phyloP scores from a whole-genome alignment of 2,888 invertebrate species.

The Anthrax anthrax region DNA sequence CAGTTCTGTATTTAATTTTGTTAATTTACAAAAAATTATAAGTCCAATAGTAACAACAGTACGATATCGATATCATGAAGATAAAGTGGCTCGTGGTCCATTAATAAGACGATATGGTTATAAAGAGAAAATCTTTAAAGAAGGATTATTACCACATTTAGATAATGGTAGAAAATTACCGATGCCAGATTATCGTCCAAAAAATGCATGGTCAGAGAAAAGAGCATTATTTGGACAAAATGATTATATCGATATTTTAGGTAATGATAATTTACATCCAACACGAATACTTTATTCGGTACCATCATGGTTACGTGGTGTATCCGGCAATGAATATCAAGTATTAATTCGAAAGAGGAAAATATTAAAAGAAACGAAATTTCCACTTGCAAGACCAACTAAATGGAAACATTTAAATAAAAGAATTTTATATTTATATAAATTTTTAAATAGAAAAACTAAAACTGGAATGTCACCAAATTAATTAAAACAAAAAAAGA shows the following conservation, averaged over 20 bases:
- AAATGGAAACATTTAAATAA: constrained; percentile 65
- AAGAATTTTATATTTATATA: constrained; percentile 58
- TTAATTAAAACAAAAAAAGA: background rate
- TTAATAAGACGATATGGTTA: constrained; percentile 56
- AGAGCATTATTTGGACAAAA: constrained; percentile 86
- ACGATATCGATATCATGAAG: constrained; percentile 11
- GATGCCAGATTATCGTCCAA: constrained; percentile 57
- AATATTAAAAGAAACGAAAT: constrained; percentile 42
- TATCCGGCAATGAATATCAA: constrained; percentile 73
- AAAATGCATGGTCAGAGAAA: constrained; percentile 59
- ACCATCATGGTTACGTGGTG: constrained; percentile 81
- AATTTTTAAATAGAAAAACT: constrained; percentile 66
- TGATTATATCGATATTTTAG: constrained; percentile 93
- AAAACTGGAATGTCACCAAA: constrained; percentile 39
- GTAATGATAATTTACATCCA: constrained; percentile 69
- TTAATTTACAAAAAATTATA: background rate
- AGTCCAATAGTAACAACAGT: constrained; percentile 6
- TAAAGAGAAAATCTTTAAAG: constrained; percentile 47
- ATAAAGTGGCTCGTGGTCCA: constrained; percentile 32
- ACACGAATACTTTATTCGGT: constrained; percentile 70
- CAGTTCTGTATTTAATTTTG: background rate
- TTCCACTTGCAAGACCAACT: constrained; percentile 51
- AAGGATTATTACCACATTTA: constrained; percentile 56
- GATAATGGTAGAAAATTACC: constrained; percentile 40
- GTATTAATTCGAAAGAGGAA: constrained; percentile 52